Percentiles rank a stretch among this genome's conserved stretches.
Evolutionary conservation across 2,888 invertebrate genomes (phyloP).

Genomic region (Clivina fossor): DNA sequence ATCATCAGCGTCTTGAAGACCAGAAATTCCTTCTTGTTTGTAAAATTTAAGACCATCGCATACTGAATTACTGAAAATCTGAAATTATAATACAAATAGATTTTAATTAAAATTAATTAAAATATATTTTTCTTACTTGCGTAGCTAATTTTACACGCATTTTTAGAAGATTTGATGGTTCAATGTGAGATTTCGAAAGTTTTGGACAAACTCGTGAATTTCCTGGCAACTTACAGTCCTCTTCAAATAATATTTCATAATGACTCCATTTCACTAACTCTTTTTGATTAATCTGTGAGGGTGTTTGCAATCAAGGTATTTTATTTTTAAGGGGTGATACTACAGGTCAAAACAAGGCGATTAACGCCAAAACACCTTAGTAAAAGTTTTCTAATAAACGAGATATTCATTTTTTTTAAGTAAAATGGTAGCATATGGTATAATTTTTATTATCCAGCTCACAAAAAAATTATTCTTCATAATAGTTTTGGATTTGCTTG

Average conservation of each 20-base stretch:
- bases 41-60: conserved; percentile 20
- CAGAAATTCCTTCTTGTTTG: neutral
- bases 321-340: no score
- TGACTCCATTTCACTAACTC: conserved; percentile 29
- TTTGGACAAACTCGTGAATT: conserved; percentile 33
- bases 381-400: no score
- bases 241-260: conserved; percentile 25
- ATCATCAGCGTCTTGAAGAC: conserved; percentile 8
- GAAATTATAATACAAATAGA: conserved; percentile 9
- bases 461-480: no score
- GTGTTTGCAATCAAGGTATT: conserved; percentile 13
- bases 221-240: conserved; percentile 25
- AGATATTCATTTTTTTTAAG: no score
- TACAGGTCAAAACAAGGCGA: no score
- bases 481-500: no score
- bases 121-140: conserved; percentile 20
- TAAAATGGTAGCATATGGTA: no score
- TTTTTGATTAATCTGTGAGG: conserved; percentile 17
- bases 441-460: no score
- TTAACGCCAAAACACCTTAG: no score
- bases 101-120: neutral
- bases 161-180: conserved; percentile 29
- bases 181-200: conserved; percentile 26
- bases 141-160: conserved; percentile 36
- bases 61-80: conserved; percentile 33